Conservation (phyloP, 2,797 vertebrate species). For the Propithecus perrieri region DNA sequence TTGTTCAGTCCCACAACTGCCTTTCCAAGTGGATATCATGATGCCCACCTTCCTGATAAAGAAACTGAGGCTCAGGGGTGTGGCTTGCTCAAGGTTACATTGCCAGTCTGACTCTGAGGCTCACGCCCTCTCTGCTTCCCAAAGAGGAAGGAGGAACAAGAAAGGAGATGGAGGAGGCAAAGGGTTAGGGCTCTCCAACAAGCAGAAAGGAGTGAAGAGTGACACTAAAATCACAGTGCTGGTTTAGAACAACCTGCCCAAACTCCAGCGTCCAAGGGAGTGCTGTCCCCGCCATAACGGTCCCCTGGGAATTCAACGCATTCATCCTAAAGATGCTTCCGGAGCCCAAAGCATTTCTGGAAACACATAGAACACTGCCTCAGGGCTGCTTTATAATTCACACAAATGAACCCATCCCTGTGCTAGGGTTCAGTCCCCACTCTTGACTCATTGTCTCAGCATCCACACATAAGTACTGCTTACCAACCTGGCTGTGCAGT, state of each 20-base stretch:
- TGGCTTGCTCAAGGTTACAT: background rate
- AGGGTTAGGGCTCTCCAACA: background rate
- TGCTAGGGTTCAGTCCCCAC: background rate
- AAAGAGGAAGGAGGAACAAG: background rate
- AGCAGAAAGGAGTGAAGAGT: background rate
- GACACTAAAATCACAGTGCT: background rate
- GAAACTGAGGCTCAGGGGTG: background rate
- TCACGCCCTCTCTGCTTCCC: background rate
- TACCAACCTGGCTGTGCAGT: background rate
- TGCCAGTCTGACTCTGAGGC: background rate
- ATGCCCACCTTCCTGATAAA: background rate
- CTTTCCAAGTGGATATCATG: background rate
- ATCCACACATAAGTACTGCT: background rate
- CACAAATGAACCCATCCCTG: background rate
- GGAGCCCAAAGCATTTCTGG: background rate
- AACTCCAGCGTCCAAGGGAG: no score
- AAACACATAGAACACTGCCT: background rate
- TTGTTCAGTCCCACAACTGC: background rate
- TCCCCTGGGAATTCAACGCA: background rate
- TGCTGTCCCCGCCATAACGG: background rate
- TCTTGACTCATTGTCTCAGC: background rate
- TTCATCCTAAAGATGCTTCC: background rate
- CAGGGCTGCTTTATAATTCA: background rate
- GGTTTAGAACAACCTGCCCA: background rate
- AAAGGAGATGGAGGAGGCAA: background rate